These are phyloP conservation scores for Noctuana brunneofusca DNA, from an alignment of 2,888 invertebrate species.

Conservation along the genomic window DNA sequence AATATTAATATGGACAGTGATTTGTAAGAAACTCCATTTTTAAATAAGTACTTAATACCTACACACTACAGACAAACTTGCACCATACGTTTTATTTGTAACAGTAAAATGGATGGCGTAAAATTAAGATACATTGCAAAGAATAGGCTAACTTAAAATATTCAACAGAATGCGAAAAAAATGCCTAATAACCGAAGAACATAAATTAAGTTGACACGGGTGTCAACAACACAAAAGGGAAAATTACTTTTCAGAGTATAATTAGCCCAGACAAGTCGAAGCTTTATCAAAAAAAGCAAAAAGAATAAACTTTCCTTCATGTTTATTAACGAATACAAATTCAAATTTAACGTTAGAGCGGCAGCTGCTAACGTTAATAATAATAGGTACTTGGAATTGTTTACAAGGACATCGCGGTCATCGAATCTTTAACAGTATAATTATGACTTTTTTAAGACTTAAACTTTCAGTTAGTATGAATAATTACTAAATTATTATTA, in stretches of 20 bases:
- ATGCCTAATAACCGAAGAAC: not conserved
- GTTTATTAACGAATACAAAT: constrained; percentile 24
- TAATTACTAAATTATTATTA: too few species aligned
- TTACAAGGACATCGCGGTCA: constrained; percentile 23
- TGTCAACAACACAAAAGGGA: constrained; percentile 14
- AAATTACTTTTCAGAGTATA: constrained; percentile 20
- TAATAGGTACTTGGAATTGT: constrained; percentile 10
- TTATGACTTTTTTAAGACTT: not conserved
- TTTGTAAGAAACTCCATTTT: too few species aligned
- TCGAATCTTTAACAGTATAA: constrained; percentile 4
- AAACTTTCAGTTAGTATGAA: too few species aligned
- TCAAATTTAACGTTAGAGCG: constrained; percentile 18
- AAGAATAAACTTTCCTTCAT: constrained; percentile 14
- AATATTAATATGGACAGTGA: too few species aligned
- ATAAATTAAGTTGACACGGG: constrained; percentile 16
- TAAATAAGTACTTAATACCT: too few species aligned
- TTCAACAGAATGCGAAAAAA: not conserved
- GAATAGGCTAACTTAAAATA: not conserved
- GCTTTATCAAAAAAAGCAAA: constrained; percentile 7
- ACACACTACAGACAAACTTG: too few species aligned
- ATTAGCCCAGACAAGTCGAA: constrained; percentile 20
- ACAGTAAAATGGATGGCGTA: too few species aligned
- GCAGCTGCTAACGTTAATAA: constrained; percentile 15
- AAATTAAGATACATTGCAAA: too few species aligned
- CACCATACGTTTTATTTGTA: too few species aligned